phyloP scores from a whole-genome alignment of 2,888 invertebrate genomes.

The Heteromurus nitidus region DNA sequence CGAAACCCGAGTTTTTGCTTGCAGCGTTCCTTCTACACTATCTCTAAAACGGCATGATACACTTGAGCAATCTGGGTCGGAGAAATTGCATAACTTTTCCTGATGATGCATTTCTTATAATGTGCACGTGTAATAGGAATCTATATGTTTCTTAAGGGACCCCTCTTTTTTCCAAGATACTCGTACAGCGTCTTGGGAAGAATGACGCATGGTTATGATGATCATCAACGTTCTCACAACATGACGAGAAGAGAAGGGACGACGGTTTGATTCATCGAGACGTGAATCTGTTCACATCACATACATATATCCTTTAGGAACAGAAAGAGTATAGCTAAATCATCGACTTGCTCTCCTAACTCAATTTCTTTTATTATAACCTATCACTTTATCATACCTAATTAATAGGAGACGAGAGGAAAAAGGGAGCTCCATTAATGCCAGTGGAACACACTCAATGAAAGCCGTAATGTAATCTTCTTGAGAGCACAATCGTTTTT shows the following conservation, averaged over 20 bases:
- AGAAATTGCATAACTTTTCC: slow-evolving; percentile 3
- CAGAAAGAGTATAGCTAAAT: not conserved
- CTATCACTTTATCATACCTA: not conserved
- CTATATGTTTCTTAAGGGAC: not conserved
- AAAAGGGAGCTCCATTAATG: not conserved
- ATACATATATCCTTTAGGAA: too few relatives aligned
- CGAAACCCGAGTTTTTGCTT: not conserved
- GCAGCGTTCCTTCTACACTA: too few relatives aligned
- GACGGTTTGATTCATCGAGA: not conserved
- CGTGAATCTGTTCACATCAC: too few relatives aligned
- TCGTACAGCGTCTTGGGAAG: not conserved
- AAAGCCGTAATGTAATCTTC: not conserved
- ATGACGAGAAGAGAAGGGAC: not conserved
- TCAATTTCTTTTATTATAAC: slow-evolving; percentile 6
- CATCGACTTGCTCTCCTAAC: not conserved
- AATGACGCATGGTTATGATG: slow-evolving; percentile 12
- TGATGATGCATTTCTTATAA: not conserved
- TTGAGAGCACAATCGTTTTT: too few relatives aligned
- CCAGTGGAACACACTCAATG: not conserved
- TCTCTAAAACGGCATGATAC: not conserved
- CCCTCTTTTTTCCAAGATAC: not conserved
- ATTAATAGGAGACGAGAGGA: not conserved
- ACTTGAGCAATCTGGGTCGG: slow-evolving; percentile 11
- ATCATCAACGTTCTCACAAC: not conserved
- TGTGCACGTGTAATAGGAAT: too few relatives aligned